Conservation (phyloP, 2,113 vertebrate species). For the Scomber japonicus region DNA sequence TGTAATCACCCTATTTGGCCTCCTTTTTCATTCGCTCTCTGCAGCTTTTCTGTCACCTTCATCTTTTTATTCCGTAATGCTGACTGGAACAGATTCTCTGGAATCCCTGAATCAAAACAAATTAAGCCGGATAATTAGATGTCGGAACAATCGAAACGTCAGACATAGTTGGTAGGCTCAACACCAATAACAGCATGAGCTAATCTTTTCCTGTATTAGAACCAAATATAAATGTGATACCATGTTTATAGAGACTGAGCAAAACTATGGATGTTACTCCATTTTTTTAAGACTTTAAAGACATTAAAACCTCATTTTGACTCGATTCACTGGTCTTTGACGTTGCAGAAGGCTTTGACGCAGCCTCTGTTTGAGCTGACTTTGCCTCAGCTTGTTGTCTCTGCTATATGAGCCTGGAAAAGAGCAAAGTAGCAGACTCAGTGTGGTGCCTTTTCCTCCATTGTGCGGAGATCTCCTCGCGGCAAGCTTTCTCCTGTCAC, state of each 20-base stretch:
- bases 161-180: constrained; percentile 26
- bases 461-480: constrained; percentile 76
- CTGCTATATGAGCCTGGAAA: constrained; percentile 71
- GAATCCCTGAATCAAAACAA: constrained; percentile 70
- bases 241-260: not conserved
- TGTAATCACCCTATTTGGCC: constrained; percentile 64
- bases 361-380: constrained; percentile 35
- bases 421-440: constrained; percentile 80
- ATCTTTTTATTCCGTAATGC: constrained; percentile 68
- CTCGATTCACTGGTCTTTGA: constrained; percentile 21
- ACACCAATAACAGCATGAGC: constrained; percentile 26
- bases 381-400: constrained; percentile 58
- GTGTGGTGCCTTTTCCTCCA: constrained; percentile 78
- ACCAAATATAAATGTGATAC: constrained; percentile 19
- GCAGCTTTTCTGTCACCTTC: constrained; percentile 62
- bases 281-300: too few relatives aligned
- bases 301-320: constrained; percentile 37
- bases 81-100: constrained; percentile 49
- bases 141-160: constrained; percentile 58
- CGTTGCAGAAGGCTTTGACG: constrained; percentile 24
- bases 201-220: constrained; percentile 37
- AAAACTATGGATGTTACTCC: constrained; percentile 2
- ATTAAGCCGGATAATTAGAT: constrained; percentile 70
- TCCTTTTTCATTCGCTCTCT: constrained; percentile 61
- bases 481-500: constrained; percentile 83